Evolutionary conservation across 2,797 vertebrate genomes (phyloP).

Genomic region (Sandelia bainsii): DNA sequence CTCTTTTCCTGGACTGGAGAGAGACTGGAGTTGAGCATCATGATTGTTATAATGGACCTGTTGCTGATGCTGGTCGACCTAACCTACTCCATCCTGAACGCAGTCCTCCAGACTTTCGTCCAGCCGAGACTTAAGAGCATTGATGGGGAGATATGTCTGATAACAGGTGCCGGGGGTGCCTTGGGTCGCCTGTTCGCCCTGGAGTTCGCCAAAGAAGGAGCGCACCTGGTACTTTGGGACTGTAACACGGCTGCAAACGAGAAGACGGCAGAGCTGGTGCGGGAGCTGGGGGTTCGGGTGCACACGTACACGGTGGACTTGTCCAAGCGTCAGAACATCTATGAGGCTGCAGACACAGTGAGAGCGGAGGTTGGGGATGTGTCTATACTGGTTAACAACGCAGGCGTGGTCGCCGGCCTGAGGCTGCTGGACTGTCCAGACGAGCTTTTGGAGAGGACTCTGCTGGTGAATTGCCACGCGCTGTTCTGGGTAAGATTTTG

Average conservation of each 20-base stretch:
- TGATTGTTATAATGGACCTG: conserved; percentile 77
- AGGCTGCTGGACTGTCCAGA: conserved; percentile 82
- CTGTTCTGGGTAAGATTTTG: conserved; percentile 80
- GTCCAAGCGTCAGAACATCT: conserved; percentile 71
- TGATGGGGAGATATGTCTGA: conserved; percentile 78
- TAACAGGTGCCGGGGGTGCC: conserved; percentile 79
- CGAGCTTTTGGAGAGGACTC: conserved; percentile 80
- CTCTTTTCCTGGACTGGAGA: background rate
- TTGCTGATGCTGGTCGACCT: conserved; percentile 77
- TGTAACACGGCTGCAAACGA: conserved; percentile 76
- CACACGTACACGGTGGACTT: conserved; percentile 80
- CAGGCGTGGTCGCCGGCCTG: conserved; percentile 76
- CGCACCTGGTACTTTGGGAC: conserved; percentile 83
- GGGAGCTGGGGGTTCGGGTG: conserved; percentile 68
- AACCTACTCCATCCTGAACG: conserved; percentile 66
- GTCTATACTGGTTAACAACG: conserved; percentile 83
- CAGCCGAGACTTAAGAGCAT: conserved; percentile 74
- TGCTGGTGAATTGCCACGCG: conserved; percentile 83
- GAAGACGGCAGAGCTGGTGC: conserved; percentile 69
- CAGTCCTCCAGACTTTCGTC: conserved; percentile 70
- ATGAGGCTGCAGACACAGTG: conserved; percentile 72
- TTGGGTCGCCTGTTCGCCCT: conserved; percentile 77
- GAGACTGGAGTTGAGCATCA: conserved; percentile 23
- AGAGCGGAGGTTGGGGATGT: conserved; percentile 77
- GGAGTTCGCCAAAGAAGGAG: conserved; percentile 80